Conservation (phyloP, 2,113 vertebrate genomes). For the Sinosuthora webbiana region DNA sequence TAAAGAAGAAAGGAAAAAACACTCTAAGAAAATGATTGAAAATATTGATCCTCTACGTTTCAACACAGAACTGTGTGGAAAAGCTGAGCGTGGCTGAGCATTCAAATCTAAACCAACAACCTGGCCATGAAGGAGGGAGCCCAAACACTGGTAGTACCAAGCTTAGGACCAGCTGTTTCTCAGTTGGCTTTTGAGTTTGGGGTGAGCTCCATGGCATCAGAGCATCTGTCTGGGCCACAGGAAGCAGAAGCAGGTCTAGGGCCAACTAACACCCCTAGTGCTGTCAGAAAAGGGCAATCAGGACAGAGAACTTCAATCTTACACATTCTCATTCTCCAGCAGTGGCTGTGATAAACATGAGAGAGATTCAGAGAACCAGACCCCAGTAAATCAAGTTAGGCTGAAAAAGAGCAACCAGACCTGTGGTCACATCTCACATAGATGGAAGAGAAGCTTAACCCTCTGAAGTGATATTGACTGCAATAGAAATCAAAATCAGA, state of each 20-base stretch:
- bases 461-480: background rate
- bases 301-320: background rate
- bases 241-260: background rate
- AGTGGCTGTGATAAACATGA: background rate
- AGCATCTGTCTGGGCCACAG: background rate
- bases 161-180: background rate
- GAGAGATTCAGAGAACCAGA: background rate
- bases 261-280: background rate
- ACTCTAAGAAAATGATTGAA: background rate
- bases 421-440: background rate
- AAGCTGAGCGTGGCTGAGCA: background rate
- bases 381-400: background rate
- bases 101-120: background rate
- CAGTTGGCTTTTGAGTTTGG: background rate
- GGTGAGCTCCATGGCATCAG: background rate
- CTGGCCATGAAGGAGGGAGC: background rate
- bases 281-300: background rate
- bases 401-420: background rate
- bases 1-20: background rate
- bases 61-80: background rate
- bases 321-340: background rate
- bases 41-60: background rate
- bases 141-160: background rate
- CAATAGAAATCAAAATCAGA: background rate
- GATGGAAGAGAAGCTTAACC: background rate